Base-by-base conservation (phyloP, 2,113 vertebrate species). In the Phrynosoma blainvillii region DNA sequence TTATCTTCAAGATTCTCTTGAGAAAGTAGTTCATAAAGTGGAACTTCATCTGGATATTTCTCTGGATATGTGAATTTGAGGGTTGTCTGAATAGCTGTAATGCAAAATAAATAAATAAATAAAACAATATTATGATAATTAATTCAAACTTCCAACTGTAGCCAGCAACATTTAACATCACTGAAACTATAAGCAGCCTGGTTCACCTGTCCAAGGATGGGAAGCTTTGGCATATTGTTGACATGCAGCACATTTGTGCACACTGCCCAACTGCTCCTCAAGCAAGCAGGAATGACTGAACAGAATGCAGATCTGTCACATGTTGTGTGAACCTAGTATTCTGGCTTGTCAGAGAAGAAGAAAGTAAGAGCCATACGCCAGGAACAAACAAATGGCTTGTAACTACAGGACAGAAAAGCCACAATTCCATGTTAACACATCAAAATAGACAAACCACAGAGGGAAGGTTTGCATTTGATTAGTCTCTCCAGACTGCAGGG, bases 11-110 rank as follows among this genome's bases (percentile, higher is more conserved):
- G 97, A 94, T 99, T 99, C 93, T 99, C 98, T 95, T 98, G 98
- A 30, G 97, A 97, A 84, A 97, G 92, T 90, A 99, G 96, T 96
- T 99, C 99, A 97, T 98, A 99, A 59, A 98, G 96, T 0, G 98
- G 99, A 75, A 97, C 94, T 95, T 99, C 99, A 88, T 99, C 99
- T 8, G 99, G 99, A 78, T 99, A 99, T 65, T 97, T 98, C 92
- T 98, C 98, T 94, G 98, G 97, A 81, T 99, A 99, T 5, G 98
- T 99, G 96, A 99, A 99, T 96, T 99, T 99, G 83, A 99, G 94
- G 0, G 97, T 98, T 52, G 98, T 96, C 94, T 99, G 97, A 66
- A 98, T 98, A 91, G 95, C 99, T 99, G 93, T 47, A 84, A 95
- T n/a, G 97, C 4, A 92, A 96, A 91, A 91, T 7, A 81, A 59